Evolutionary conservation across 2,797 vertebrate genomes (phyloP).

Genomic region (Oryzias sinensis): DNA sequence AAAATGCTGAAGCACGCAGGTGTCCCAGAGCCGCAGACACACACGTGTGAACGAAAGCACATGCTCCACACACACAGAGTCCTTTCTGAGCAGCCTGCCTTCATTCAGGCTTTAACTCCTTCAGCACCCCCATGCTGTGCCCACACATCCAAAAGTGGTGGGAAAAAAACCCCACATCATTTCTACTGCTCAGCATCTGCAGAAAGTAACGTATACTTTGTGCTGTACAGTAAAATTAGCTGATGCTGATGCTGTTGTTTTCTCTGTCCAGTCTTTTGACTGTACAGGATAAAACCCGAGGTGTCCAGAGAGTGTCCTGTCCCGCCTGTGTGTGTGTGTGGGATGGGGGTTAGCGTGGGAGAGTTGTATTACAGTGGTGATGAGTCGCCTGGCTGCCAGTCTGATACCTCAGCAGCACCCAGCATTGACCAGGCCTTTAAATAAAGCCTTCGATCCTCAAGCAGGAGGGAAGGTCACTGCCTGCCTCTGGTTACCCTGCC

Average conservation of each 20-base stretch:
- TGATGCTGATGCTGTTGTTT: slow-evolving; percentile 69
- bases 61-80: slow-evolving; percentile 20
- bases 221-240: slow-evolving; percentile 70
- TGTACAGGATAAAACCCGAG: slow-evolving; percentile 60
- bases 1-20: slow-evolving; percentile 76
- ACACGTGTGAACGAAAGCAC: slow-evolving; percentile 28
- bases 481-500: slow-evolving; percentile 76
- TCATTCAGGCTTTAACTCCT: slow-evolving; percentile 30
- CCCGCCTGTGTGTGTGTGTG: slow-evolving; percentile 33
- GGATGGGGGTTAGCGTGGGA: slow-evolving; percentile 51
- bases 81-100: slow-evolving; percentile 37
- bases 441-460: slow-evolving; percentile 78
- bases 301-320: slow-evolving; percentile 69
- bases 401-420: slow-evolving; percentile 76
- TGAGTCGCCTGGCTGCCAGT: slow-evolving; percentile 73
- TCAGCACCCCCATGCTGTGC: slow-evolving; percentile 12
- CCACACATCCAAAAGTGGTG: neutral
- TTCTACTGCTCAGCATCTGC: slow-evolving; percentile 55
- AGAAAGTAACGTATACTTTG: slow-evolving; percentile 48
- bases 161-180: slow-evolving; percentile 25
- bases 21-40: slow-evolving; percentile 54
- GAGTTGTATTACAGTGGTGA: slow-evolving; percentile 77
- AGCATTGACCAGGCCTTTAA: slow-evolving; percentile 80
- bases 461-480: slow-evolving; percentile 72
- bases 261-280: slow-evolving; percentile 60